Evolutionary conservation across 2,797 vertebrate species (phyloP).

Genomic region (Perodicticus potto): DNA sequence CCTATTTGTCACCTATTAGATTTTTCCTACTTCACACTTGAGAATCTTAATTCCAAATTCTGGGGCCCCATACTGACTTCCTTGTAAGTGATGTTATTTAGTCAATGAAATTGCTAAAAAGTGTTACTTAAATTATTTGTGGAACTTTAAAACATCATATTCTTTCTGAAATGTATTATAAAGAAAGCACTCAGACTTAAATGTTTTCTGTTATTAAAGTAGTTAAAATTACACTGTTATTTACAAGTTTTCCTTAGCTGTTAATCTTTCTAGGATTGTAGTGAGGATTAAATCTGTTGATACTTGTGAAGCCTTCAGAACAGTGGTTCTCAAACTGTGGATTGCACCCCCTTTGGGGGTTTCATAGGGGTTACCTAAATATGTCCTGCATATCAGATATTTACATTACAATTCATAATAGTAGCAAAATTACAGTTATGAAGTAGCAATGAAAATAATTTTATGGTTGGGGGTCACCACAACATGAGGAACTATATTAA

Average conservation of each 20-base stretch:
- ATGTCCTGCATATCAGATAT: no score
- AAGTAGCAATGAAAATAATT: no score
- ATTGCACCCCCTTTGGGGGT: no score
- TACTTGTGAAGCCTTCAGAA: neutral
- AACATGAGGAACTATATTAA: no score
- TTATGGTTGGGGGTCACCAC: no score
- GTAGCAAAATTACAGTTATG: no score
- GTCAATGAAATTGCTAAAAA: neutral
- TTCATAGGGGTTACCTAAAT: no score
- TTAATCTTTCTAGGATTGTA: neutral
- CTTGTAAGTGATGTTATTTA: constrained; percentile 31
- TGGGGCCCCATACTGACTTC: neutral
- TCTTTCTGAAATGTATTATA: constrained; percentile 33
- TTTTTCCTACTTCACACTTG: constrained; percentile 56
- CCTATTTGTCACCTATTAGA: neutral
- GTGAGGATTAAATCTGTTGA: constrained; percentile 34
- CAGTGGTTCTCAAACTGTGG: no score
- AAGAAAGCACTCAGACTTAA: constrained; percentile 60
- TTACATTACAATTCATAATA: no score
- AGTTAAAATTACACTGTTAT: constrained; percentile 20
- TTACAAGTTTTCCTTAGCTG: constrained; percentile 35
- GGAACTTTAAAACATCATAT: constrained; percentile 13
- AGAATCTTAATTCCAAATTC: constrained; percentile 60
- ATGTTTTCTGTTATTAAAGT: constrained; percentile 42
- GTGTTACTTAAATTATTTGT: constrained; percentile 51